Evolutionary conservation across 2,888 invertebrate genomes (phyloP), one percentile per base, ranked within the genome.

Genomic region (Sesia bembeciformis): DNA sequence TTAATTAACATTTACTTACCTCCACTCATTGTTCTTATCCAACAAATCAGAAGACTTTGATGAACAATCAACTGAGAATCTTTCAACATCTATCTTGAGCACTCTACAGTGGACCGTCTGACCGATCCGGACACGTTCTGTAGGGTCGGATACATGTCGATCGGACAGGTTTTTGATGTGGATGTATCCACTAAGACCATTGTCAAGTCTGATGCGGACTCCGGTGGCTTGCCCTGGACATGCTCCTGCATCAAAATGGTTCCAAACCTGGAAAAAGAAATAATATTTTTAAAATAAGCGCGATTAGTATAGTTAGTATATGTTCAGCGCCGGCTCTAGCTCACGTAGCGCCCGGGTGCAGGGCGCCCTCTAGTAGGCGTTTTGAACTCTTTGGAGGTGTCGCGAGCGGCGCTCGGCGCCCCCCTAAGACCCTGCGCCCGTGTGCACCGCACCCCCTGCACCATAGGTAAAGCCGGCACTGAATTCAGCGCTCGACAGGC

Each of bases 211-310:
- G 49, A 97, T 90, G 58, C 96, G 93, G 0, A 99, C 95, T 0
- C 99, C 99, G 0, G 96, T 95, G 0, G 99, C 97, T 76, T 97
- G 96, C 0, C 99, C 99, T 0, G 97, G 98, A 84, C 99, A 99
- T 1, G 95, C 93, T 40, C 96, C 97, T 0, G 97, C 96, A 82
- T 99, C 98, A 88, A 98, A 98, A 81, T 99, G 98, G 83, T 97
- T 97, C 98, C 98, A 99, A 52, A 98, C 98, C 90, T 90, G 54
- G 39, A 2, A 57, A 43, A 53, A 53, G 6, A 52, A 51, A 38
- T 5, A 7, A 46, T 8, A 57, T 54, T 4, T 7, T 23, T 23
- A 23, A 23, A 23, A 23, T 23, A 23, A 23, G 23, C 23, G 23
- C 23, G 23, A 23, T 23, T 23, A 23, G 23, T 23, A 1, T 23